Evolutionary conservation across 1,140 invertebrate genomes (phyloP), one percentile per base, ranked within the genome.

Genomic region (Chionoecetes opilio): DNA sequence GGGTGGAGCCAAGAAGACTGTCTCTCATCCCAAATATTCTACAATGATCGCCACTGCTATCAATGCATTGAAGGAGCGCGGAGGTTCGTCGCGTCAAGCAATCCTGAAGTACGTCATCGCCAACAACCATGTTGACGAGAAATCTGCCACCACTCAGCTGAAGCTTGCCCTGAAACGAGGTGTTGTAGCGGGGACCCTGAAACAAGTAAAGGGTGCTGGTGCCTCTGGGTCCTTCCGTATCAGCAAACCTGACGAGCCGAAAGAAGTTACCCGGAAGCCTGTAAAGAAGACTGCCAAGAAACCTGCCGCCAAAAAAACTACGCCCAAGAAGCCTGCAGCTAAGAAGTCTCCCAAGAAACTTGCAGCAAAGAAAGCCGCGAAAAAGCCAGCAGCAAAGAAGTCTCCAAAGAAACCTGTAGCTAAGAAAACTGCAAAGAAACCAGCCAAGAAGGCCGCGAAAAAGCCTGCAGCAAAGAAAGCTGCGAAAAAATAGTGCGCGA

Each of bases 11-110:
- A 95, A 95, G 90, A 95, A 95, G 88, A 26, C 91, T 9, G 84
- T 96, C 11, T 95, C 95, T 89, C 97, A 97, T 63, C 97, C 97
- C 26, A 95, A 95, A 41, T 95, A 91, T 14, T 86, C 90, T 88
- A 41, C 37, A 0, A 95, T 95, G 94, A 92, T 95, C 35, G 82
- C 89, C 17, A 75, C 31, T 38, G 94, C 94, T 26, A 95, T 95
- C 90, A 63, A 29, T 9, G 82, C 89, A 26, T 32, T 95, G 46
- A 95, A 95, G 82, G 94, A 95, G 31, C 94, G 94, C n/a, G 63
- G 35, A 31, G 94, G 94, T 21, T 95, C 94, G 2, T 95, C 94
- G 35, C 94, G 94, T 29, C 94, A 95, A 32, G 94, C 94, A 2
- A 95, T 95, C 89, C 41, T 92, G 41, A 95, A 95, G 90, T 92